These are phyloP conservation scores for Noctilio leporinus DNA, from an alignment of 2,113 vertebrate genomes.

Conservation along the genomic window DNA sequence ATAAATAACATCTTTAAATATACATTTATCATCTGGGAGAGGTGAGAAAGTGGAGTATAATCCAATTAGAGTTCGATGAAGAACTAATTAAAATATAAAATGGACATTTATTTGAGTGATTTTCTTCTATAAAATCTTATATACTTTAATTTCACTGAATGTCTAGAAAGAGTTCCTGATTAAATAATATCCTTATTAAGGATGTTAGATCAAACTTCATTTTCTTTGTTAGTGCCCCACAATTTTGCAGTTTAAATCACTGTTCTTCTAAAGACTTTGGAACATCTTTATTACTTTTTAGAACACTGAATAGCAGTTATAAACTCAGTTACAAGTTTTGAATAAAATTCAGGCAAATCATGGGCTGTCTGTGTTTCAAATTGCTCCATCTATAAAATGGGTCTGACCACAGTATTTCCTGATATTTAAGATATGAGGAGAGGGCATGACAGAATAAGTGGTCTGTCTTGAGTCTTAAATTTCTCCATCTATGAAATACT, in stretches of 20 bases:
- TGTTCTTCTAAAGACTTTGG: background rate
- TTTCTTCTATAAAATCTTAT: conserved; percentile 36
- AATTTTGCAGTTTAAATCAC: background rate
- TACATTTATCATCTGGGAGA: background rate
- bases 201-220: background rate
- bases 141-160: conserved; percentile 55
- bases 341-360: background rate
- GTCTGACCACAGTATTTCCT: background rate
- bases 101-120: conserved; percentile 38
- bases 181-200: background rate
- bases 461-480: background rate
- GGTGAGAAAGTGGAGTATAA: background rate
- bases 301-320: background rate
- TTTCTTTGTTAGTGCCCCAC: background rate
- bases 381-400: background rate
- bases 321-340: background rate
- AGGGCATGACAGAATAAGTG: background rate
- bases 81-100: conserved; percentile 41
- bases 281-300: background rate
- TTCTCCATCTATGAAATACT: background rate
- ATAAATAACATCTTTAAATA: no score
- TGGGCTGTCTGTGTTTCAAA: background rate
- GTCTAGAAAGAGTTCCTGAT: background rate
- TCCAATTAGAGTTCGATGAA: conserved; percentile 14
- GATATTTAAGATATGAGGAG: background rate